phyloP scores from a whole-genome alignment of 2,797 vertebrate species.

The Hyperoplus lanceolatus region DNA sequence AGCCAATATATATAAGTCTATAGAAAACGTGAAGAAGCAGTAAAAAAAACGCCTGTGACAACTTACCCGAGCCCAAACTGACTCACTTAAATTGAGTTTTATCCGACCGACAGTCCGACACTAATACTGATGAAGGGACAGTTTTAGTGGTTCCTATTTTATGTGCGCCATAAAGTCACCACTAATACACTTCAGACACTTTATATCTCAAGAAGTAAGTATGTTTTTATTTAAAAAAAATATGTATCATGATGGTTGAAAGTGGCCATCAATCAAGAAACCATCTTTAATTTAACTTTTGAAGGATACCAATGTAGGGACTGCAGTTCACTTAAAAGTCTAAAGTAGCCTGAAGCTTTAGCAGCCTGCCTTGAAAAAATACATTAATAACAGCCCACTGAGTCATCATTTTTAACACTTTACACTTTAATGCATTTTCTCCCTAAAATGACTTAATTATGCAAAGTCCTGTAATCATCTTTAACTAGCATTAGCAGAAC shows the following conservation, averaged over 20 bases:
- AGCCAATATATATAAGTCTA: neutral
- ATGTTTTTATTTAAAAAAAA: too few relatives aligned
- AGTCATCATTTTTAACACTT: neutral
- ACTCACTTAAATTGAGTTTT: too few relatives aligned
- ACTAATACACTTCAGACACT: neutral
- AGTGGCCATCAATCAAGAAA: neutral
- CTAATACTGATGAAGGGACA: neutral
- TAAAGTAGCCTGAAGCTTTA: neutral
- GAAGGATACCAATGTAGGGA: neutral
- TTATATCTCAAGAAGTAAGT: neutral
- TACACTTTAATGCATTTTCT: neutral
- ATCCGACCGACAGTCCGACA: too few relatives aligned
- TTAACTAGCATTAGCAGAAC: neutral
- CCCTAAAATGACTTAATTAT: neutral
- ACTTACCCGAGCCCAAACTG: too few relatives aligned
- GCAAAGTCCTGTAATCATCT: neutral
- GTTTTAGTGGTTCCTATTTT: neutral
- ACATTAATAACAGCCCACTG: neutral
- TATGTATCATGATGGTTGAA: constrained; percentile 1
- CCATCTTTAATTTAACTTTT: constrained; percentile 5
- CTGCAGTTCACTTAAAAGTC: neutral
- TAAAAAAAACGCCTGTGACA: too few relatives aligned
- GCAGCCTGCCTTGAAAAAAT: neutral
- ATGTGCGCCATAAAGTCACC: neutral
- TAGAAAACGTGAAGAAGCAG: neutral